These are phyloP conservation scores for Poeciliopsis paucimaculata DNA, from an alignment of 2,797 vertebrate species.

Conservation along the genomic window DNA sequence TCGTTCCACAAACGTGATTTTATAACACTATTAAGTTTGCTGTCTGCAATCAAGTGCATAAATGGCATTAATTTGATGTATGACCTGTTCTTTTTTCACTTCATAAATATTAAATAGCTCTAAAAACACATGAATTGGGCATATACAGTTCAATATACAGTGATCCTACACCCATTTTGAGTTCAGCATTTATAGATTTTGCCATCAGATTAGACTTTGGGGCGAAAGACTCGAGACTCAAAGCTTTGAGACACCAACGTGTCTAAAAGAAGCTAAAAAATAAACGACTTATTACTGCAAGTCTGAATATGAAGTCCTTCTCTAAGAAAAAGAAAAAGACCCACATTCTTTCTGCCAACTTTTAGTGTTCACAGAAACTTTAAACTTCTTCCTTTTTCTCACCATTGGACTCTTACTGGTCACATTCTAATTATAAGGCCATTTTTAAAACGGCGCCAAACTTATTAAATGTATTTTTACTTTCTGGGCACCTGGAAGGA, in stretches of 20 bases:
- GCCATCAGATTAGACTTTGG: neutral
- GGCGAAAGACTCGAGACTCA: neutral
- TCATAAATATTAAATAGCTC: neutral
- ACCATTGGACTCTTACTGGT: neutral
- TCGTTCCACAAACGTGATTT: no score
- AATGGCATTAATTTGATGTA: neutral
- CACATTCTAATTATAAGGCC: neutral
- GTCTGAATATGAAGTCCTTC: neutral
- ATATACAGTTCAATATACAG: neutral
- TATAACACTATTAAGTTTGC: no score
- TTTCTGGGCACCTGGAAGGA: slow-evolving; percentile 1
- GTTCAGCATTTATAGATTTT: neutral
- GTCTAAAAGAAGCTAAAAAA: neutral
- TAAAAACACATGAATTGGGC: neutral
- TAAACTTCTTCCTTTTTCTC: neutral
- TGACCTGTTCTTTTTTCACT: neutral
- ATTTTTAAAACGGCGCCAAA: neutral
- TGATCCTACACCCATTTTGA: neutral
- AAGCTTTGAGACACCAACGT: no score
- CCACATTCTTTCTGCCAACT: neutral
- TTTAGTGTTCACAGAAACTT: neutral
- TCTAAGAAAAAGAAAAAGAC: neutral
- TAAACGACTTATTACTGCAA: neutral
- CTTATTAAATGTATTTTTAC: neutral
- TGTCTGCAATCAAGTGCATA: neutral